Base-by-base conservation (phyloP, 2,888 invertebrate species). In the Drosophila tanythrix region DNA sequence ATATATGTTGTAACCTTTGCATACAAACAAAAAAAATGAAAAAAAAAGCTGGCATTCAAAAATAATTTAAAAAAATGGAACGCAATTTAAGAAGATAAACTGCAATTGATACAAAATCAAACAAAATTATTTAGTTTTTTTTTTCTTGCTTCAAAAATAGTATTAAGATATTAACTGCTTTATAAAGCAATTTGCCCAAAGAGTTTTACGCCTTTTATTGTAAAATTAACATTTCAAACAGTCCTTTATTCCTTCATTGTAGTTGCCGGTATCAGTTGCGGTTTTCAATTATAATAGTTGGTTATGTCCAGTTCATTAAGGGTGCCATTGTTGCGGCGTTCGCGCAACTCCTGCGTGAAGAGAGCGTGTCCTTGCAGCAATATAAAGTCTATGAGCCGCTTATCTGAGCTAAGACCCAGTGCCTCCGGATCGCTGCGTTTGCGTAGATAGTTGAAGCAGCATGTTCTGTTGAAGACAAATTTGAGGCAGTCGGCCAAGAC, bases 391-490 rank as follows among this genome's bases (percentile, higher is more conserved):
- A 92, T 92, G 0, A 92, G 84, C 21, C 92, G 88, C 38, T 92
- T 90, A 50, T 92, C 89, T 0, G 90, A 90, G 43, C 89, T 90
- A 40, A 89, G 84, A 64, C 90, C 89, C 67, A 91, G 82, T 18
- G 88, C 83, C 33, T 88, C 90, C 1, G 92, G 89, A 77, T 92
- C 91, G 51, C 92, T 92, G 64, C 95, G 92, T 82, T 96, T 95
- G 74, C 94, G 94, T 80, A 95, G 92, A 89, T 95, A 96, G 91
- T 96, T 96, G 91, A 95, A 95, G 84, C 96, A 96, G 80, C 95
- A 96, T 15, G 95, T 95, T 46, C 95, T 94, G 38, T 15, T 31
- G 3, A 53, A 35, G 18, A 38, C 3, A 8, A n/a, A 43, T 51
- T 4, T 13, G 50, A 13, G 6, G 25, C 1, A 13, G 13, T 13